phyloP scores from a whole-genome alignment of 2,113 vertebrate species.

The Calidris pugnax region DNA sequence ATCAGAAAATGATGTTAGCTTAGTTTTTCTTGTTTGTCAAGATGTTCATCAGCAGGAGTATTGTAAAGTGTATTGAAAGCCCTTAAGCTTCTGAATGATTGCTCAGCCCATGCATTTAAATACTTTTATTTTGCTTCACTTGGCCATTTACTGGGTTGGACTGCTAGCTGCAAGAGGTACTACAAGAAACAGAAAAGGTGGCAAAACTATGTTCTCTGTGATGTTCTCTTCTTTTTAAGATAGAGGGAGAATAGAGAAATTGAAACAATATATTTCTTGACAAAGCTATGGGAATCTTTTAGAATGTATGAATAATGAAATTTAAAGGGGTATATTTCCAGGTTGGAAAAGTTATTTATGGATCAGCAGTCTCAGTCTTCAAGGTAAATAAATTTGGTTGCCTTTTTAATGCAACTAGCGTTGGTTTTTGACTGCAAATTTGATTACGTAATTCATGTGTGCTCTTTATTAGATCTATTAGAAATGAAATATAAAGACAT shows the following conservation, averaged over 20 bases:
- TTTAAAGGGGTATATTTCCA: neutral
- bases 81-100: neutral
- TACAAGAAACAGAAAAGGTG: neutral
- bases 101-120: neutral
- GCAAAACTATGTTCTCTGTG: neutral
- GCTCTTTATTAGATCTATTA: neutral
- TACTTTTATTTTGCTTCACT: neutral
- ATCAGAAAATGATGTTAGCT: neutral
- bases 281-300: neutral
- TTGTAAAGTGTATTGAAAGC: neutral
- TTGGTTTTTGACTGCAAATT: neutral
- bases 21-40: neutral
- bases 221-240: neutral
- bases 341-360: neutral
- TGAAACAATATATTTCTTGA: neutral
- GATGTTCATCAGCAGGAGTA: neutral
- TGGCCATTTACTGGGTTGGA: neutral
- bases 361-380: neutral
- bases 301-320: neutral
- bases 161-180: neutral
- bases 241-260: neutral
- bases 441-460: neutral
- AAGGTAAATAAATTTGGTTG: neutral
- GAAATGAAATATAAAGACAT: neutral
- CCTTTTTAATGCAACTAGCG: neutral